Conservation (phyloP, 2,113 vertebrate species). For the Ochotona princeps region DNA sequence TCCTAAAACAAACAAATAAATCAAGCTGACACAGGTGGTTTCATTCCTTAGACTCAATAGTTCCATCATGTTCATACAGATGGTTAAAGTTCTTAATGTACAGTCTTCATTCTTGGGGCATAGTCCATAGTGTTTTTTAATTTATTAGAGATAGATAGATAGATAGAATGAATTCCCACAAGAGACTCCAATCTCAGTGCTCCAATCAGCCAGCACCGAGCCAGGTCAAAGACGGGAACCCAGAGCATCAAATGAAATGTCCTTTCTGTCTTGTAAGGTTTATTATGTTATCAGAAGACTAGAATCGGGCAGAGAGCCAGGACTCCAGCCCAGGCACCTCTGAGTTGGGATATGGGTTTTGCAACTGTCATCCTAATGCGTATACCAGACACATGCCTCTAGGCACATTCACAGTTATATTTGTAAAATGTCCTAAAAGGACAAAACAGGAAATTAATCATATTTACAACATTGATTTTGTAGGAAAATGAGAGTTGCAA, state of each 20-base stretch:
- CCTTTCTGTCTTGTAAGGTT: too few species aligned
- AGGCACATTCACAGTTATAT: neutral
- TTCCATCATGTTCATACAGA: neutral
- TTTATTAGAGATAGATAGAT: neutral
- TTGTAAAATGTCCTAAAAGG: conserved; percentile 25
- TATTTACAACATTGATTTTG: conserved; percentile 27
- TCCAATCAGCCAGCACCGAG: too few species aligned
- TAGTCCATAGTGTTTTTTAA: neutral
- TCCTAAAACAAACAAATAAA: conserved; percentile 66
- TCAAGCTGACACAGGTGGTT: conserved; percentile 8
- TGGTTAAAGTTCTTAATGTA: neutral
- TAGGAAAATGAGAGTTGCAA: neutral
- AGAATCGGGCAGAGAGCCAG: too few species aligned
- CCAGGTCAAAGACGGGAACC: too few species aligned
- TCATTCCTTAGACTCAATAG: conserved; percentile 45
- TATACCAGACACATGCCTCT: too few species aligned
- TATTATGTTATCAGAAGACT: too few species aligned
- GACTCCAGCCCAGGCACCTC: too few species aligned
- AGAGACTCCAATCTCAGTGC: too few species aligned
- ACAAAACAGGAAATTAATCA: neutral
- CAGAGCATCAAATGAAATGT: too few species aligned
- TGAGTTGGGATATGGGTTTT: too few species aligned
- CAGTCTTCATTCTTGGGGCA: conserved; percentile 27
- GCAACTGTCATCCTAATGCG: too few species aligned
- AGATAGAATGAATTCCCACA: too few species aligned